Evolutionary conservation across 2,888 invertebrate species (phyloP).

Genomic region (Drosophila cognata): DNA sequence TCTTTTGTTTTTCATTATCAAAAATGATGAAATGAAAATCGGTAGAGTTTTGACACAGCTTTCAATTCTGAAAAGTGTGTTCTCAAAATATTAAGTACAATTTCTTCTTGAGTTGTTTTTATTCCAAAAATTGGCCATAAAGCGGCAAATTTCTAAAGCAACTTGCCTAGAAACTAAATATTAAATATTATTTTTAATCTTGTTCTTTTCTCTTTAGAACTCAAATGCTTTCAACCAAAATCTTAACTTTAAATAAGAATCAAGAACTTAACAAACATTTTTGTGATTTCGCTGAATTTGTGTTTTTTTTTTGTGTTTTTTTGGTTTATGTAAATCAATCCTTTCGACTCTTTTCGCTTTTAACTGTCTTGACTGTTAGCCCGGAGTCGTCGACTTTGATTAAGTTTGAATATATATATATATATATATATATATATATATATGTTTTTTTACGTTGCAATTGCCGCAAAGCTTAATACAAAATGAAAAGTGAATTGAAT

Average conservation of each 20-base stretch:
- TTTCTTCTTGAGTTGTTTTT: not conserved
- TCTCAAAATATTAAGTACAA: not conserved
- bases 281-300: not conserved
- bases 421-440: not conserved
- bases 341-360: not conserved
- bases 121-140: too few relatives aligned
- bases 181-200: too few relatives aligned
- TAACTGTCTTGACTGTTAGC: not conserved
- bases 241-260: not conserved
- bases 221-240: not conserved
- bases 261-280: too few relatives aligned
- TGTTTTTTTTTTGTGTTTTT: too few relatives aligned
- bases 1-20: too few relatives aligned
- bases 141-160: too few relatives aligned
- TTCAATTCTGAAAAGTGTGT: not conserved
- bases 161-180: not conserved
- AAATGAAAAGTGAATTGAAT: slow-evolving; percentile 18
- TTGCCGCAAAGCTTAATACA: slow-evolving; percentile 3
- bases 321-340: not conserved
- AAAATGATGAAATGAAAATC: not conserved
- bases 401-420: not conserved
- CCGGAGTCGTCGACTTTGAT: not conserved
- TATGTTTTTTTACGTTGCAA: not conserved
- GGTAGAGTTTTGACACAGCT: not conserved
- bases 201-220: not conserved